A percentile compares a stretch with the other conserved stretches of the same genome.
phyloP scores from a whole-genome alignment of 2,113 vertebrate genomes.

The Corythoichthys haematopterus region DNA sequence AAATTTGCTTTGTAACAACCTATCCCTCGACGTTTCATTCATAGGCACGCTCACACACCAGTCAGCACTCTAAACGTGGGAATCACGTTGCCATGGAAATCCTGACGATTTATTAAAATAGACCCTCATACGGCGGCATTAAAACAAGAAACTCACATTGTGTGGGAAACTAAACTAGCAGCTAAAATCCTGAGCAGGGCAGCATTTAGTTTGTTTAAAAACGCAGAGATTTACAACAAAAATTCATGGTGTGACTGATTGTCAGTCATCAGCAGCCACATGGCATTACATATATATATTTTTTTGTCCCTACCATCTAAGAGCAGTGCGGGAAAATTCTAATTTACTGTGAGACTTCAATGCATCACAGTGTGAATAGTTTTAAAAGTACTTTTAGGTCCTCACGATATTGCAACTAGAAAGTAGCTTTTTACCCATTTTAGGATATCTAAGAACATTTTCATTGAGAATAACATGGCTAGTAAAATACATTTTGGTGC shows the following conservation, averaged over 20 bases:
- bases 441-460: too few species aligned
- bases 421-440: too few species aligned
- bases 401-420: too few species aligned
- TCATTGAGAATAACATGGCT: too few species aligned
- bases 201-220: neutral
- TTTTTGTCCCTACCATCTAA: neutral
- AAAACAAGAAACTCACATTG: conserved; percentile 24
- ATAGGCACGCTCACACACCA: conserved; percentile 19
- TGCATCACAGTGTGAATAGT: neutral
- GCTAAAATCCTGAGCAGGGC: conserved; percentile 22
- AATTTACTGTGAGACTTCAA: neutral
- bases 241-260: neutral
- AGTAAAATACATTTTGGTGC: neutral
- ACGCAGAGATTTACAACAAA: neutral
- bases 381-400: too few species aligned
- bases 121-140: neutral
- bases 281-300: neutral
- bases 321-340: neutral
- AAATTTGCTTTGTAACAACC: neutral
- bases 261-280: neutral
- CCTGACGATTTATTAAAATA: neutral
- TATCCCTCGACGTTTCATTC: conserved; percentile 41
- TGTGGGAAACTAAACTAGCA: conserved; percentile 5
- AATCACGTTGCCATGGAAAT: neutral
- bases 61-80: conserved; percentile 35